Conservation (phyloP, 2,113 vertebrate species). For the Erythrocercus mccallii region DNA sequence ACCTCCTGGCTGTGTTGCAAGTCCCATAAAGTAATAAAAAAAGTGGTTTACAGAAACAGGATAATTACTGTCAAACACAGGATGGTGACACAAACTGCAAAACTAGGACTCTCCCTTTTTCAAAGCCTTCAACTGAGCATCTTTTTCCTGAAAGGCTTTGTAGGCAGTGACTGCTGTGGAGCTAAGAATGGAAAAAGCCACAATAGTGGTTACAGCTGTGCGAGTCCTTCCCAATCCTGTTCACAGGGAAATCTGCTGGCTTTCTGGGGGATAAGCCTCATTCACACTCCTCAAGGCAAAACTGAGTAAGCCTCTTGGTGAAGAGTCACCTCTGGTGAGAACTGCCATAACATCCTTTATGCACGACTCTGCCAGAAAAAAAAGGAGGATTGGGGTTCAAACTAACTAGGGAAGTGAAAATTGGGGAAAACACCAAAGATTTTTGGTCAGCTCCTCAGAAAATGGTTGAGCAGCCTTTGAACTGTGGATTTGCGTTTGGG, state of each 20-base stretch:
- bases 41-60: neutral
- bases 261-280: neutral
- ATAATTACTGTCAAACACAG: neutral
- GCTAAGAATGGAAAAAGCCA: neutral
- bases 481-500: neutral
- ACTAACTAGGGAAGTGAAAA: neutral
- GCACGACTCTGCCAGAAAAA: neutral
- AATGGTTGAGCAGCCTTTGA: neutral
- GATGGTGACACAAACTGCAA: neutral
- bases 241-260: neutral
- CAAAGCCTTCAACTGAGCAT: neutral
- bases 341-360: neutral
- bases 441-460: neutral
- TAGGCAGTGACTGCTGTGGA: neutral
- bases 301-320: neutral
- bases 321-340: neutral
- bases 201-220: constrained; percentile 16
- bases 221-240: neutral
- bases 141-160: constrained; percentile 27
- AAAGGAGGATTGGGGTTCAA: neutral
- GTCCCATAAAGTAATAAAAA: neutral
- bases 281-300: neutral
- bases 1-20: neutral
- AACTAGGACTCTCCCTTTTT: neutral
- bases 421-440: neutral